phyloP scores from a whole-genome alignment of 2,113 vertebrate species.

The Pygoscelis antarcticus region DNA sequence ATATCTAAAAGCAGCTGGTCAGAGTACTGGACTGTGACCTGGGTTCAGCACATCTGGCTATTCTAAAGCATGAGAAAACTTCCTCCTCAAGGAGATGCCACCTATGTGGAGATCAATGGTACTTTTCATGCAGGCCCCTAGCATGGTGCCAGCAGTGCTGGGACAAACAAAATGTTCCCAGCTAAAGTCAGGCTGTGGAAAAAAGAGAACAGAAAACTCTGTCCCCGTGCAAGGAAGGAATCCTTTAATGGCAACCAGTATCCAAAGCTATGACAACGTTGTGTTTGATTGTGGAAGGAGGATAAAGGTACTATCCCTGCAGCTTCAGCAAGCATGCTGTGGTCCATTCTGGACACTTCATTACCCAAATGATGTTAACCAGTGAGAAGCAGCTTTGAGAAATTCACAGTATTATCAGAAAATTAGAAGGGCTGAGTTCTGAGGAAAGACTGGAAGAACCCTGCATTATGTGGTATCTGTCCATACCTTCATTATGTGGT shows the following conservation, averaged over 20 bases:
- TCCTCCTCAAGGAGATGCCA: not conserved
- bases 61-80: not conserved
- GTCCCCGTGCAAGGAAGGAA: not conserved
- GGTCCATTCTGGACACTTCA: not conserved
- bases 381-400: not conserved
- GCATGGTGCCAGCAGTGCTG: not conserved
- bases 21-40: not conserved
- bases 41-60: not conserved
- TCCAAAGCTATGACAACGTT: not conserved
- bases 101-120: not conserved
- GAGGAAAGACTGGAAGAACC: not conserved
- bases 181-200: not conserved
- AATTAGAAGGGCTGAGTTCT: not conserved
- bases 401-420: not conserved
- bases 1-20: not conserved
- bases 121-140: not conserved
- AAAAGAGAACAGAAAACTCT: not conserved
- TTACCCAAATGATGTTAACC: not conserved
- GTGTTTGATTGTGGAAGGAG: not conserved
- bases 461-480: fast-evolving
- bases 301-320: not conserved
- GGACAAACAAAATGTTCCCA: not conserved
- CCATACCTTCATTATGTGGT: fast-evolving
- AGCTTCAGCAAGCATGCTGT: not conserved
- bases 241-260: fast-evolving